Percentiles rank a stretch among this genome's conserved stretches.
These are phyloP conservation scores for Penaeus indicus DNA, from an alignment of 1,140 invertebrate species.

Conservation along the genomic window DNA sequence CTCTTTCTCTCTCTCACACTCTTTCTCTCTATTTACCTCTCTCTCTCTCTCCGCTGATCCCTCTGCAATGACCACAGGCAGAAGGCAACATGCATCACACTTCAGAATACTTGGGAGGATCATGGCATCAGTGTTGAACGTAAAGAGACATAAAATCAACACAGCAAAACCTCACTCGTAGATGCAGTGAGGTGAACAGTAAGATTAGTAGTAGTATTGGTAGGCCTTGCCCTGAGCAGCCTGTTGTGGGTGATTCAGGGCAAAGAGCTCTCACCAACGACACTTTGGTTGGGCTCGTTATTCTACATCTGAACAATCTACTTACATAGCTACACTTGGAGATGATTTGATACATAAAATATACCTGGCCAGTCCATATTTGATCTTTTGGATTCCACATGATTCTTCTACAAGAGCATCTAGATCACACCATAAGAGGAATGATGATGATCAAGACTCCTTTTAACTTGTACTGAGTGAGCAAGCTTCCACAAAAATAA, in stretches of 20 bases:
- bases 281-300: slow-evolving; percentile 60
- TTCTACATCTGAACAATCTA: slow-evolving; percentile 58
- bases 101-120: slow-evolving; percentile 13
- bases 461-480: slow-evolving; percentile 55
- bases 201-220: slow-evolving; percentile 46
- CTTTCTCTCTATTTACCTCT: too few relatives aligned
- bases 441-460: slow-evolving; percentile 39
- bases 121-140: slow-evolving; percentile 43
- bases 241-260: slow-evolving; percentile 11
- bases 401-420: slow-evolving; percentile 36
- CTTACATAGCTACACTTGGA: slow-evolving; percentile 58
- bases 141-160: slow-evolving; percentile 34
- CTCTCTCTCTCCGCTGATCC: not conserved
- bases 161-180: slow-evolving; percentile 42
- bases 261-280: slow-evolving; percentile 19
- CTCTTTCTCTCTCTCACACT: too few relatives aligned
- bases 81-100: not conserved
- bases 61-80: slow-evolving; percentile 18
- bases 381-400: slow-evolving; percentile 53
- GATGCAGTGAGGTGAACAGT: slow-evolving; percentile 43
- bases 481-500: slow-evolving; percentile 48
- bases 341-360: slow-evolving; percentile 58
- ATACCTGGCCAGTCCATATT: slow-evolving; percentile 63
- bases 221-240: slow-evolving; percentile 32
- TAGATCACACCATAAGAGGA: slow-evolving; percentile 23